Conservation (phyloP, 2,797 vertebrate genomes). For the Pseudocheirus occidentalis region DNA sequence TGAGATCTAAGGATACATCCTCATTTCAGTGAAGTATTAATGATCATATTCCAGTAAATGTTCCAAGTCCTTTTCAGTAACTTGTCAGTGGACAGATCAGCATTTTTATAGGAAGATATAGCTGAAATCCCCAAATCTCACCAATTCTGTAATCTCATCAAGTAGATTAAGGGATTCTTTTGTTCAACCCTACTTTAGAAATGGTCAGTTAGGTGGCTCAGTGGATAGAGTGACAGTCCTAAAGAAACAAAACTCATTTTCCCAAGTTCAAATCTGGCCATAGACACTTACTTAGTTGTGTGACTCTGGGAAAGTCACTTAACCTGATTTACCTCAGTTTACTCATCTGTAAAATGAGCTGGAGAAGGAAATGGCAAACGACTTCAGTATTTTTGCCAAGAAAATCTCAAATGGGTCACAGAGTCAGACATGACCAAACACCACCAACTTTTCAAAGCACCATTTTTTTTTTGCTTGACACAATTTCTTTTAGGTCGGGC, state of each 20-base stretch:
- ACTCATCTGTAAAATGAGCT: neutral
- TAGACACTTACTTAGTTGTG: too few relatives aligned
- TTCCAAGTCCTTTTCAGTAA: neutral
- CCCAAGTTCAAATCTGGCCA: too few relatives aligned
- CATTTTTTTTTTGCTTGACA: conserved; percentile 30
- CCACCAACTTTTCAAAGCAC: neutral
- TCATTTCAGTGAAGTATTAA: neutral
- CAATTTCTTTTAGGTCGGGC: neutral
- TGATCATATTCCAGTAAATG: neutral
- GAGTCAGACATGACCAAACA: neutral
- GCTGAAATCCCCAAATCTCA: neutral
- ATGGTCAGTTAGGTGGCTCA: neutral
- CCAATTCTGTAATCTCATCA: neutral
- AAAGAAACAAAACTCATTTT: too few relatives aligned
- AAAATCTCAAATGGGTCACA: neutral
- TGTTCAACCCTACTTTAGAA: neutral
- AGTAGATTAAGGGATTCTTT: neutral
- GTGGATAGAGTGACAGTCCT: neutral
- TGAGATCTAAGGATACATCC: neutral
- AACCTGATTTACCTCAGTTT: neutral
- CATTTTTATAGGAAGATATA: neutral
- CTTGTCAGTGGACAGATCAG: neutral
- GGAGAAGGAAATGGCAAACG: neutral
- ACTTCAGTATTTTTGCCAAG: neutral
- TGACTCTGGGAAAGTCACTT: neutral